Conservation (phyloP, 2,797 vertebrate genomes). For the Eulemur mongoz region DNA sequence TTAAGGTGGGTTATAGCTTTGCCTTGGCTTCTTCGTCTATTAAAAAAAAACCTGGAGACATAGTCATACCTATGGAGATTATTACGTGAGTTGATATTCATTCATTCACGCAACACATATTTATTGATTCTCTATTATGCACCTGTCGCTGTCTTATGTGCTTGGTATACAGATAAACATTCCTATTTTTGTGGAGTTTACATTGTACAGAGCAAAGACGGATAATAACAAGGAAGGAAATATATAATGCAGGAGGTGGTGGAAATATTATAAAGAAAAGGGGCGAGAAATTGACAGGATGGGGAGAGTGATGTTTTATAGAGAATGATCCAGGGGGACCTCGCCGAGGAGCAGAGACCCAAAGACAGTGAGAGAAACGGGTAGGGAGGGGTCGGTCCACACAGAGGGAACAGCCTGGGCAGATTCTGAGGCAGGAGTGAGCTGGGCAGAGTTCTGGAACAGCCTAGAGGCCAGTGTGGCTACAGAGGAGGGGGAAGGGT, state of each 20-base stretch:
- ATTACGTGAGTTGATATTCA: background rate
- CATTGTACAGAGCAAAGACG: background rate
- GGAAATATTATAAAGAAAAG: background rate
- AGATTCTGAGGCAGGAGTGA: background rate
- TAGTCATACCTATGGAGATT: background rate
- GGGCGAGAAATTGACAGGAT: background rate
- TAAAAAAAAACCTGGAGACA: background rate
- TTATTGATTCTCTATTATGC: background rate
- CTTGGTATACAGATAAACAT: background rate
- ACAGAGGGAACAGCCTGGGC: background rate
- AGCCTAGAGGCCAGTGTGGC: background rate
- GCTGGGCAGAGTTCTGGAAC: background rate
- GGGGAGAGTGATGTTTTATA: background rate
- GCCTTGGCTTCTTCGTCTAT: background rate
- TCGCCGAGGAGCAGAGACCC: background rate
- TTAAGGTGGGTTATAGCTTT: background rate
- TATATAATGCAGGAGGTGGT: background rate
- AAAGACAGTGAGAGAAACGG: background rate
- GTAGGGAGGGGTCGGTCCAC: fast-evolving
- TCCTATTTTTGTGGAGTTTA: background rate
- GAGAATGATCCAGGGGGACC: background rate
- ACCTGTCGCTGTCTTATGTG: background rate
- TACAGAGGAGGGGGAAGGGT: background rate
- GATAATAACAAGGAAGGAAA: background rate
- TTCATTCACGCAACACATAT: background rate